Conservation (phyloP, 2,888 invertebrate species). For the Plagodis pulveraria region DNA sequence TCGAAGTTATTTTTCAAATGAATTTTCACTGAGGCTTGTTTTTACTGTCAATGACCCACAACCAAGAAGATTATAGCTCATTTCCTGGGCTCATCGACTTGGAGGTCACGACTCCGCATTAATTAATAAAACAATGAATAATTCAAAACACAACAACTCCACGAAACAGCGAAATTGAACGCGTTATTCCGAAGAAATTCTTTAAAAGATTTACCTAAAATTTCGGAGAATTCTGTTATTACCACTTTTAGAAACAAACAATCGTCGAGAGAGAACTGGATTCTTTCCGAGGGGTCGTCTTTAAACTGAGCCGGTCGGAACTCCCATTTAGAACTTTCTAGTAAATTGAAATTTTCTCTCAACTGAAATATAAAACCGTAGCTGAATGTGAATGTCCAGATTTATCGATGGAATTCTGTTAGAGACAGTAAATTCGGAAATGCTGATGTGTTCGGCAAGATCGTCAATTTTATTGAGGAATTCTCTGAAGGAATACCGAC, state of each 20-base stretch:
- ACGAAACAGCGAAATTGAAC: conserved; percentile 8
- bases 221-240: conserved; percentile 16
- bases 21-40: too few species aligned
- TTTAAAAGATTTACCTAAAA: conserved; percentile 13
- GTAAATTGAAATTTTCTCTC: conserved; percentile 30
- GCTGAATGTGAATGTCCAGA: conserved; percentile 24
- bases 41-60: too few species aligned
- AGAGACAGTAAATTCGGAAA: conserved; percentile 11
- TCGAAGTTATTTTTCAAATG: too few species aligned
- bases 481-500: not conserved
- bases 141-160: conserved; percentile 16
- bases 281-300: conserved; percentile 16
- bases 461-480: conserved; percentile 5
- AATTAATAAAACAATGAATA: conserved; percentile 17
- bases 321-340: conserved; percentile 26
- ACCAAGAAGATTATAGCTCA: conserved; percentile 1
- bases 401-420: conserved; percentile 22
- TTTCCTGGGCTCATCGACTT: conserved; percentile 4
- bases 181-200: conserved; percentile 9
- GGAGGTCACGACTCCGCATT: conserved; percentile 4
- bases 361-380: conserved; percentile 20
- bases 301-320: conserved; percentile 17
- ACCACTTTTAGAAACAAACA: conserved; percentile 24
- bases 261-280: conserved; percentile 8
- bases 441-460: conserved; percentile 11